Base-by-base conservation (phyloP, 1,140 invertebrate species). In the Trypoxylus dichotomus region DNA sequence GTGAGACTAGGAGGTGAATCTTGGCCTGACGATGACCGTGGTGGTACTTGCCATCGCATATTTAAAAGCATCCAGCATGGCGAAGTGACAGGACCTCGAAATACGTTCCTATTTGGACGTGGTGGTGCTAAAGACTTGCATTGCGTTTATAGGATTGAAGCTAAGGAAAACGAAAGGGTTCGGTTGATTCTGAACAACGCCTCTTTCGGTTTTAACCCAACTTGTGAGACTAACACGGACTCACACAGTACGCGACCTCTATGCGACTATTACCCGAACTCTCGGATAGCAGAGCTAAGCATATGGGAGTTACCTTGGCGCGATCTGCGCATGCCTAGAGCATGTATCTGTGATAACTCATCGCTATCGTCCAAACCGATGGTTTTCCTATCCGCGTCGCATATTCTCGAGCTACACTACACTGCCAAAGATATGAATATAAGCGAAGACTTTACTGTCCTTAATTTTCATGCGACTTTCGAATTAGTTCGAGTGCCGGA, bases 41-140 rank as follows among this genome's bases (percentile, higher is more conserved):
- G 82, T 3, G 86, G 87, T 11, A 80, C 85, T 15, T 92, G 91
- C 81, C 87, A 87, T 75, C 82, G 91, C 19, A 79, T 91, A 0
- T 91, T 91, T 85, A 86, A 88, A 2, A 87, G 88, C 29, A 89
- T 89, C 0, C 86, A 87, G 32, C 87, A 89, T 0, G 93, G 93
- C 2, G 87, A 89, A 21, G 87, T 95, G 24, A 88, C 88, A 6
- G 90, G 92, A n/a, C 92, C 91, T 0, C 85, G 92, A 19, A 94
- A 95, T 82, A 91, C 94, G 1, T 92, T 94, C 79, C 88, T 94
- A 21, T 94, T 92, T 80, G 94, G 94, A 0, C 87, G 94, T 19
- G 94, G 94, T 0, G 94, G 94, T 5, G 90, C 91, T n/a, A 88
- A 85, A 37, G 91, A 92, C 77, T 83, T 95, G n/a, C 90, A 92